Evolutionary conservation across 1,140 invertebrate genomes (phyloP), one percentile per base, ranked within the genome.

Genomic region (Elymnias hypermnestra): DNA sequence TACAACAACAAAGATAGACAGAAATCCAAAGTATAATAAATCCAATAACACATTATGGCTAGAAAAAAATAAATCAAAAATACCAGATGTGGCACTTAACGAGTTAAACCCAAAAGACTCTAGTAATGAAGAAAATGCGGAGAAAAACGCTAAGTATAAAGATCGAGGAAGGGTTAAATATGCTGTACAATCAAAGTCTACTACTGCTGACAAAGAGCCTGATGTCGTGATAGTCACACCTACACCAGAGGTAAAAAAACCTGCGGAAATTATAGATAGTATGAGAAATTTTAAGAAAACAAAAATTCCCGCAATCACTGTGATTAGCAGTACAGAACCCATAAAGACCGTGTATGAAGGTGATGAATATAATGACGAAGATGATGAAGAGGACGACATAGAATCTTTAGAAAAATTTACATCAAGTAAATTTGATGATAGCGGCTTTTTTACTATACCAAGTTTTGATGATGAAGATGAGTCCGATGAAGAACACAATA

Each of bases 111-210:
- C 73, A 23, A 76, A 85, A 68, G 75, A 76, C 25, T 63, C 70
- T 1, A 57, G 53, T 5, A 75, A 75, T 25, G 75, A 83, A 47
- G 82, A 85, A 53, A 59, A 79, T 17, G 67, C 69, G 42, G 77
- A 84, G 15, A 82, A 82, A 63, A 83, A 83, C 62, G 72, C 70
- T 12, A 85, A 85, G 65, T 83, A 81, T 38, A 85, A 85, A 56
- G 69, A 81, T 29, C 72, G 82, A 50, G 82, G 82, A 72, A 82
- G 75, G 42, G 58, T 82, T 7, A 63, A 66, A 52, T 85, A 69
- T 53, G 54, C 62, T 31, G 17, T 70, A n/a, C 59, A 65, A 36
- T 25, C 51, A 2, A 79, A 75, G 58, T 59, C 74, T 10, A 72
- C 59, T 10, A 79, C 76, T 25, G 64, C 58, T 59, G 2, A 71